Percentiles rank a stretch among this genome's conserved stretches.
Evolutionary conservation across 2,888 invertebrate genomes (phyloP).

Genomic region (Nebria salina): DNA sequence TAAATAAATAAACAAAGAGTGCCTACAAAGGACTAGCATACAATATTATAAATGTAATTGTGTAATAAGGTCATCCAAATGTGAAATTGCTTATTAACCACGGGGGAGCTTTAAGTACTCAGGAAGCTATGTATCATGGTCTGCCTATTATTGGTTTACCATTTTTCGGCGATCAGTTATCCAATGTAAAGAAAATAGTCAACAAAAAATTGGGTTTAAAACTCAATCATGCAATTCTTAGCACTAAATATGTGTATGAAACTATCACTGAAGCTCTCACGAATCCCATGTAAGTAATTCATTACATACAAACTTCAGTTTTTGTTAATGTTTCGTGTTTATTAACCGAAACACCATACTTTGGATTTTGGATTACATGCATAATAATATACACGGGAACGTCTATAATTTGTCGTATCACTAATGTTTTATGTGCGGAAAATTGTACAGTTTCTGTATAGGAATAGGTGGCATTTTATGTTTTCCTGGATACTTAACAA

Average conservation of each 20-base stretch:
- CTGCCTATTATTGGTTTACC: slow-evolving; percentile 55
- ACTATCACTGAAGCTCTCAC: slow-evolving; percentile 51
- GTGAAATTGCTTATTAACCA: slow-evolving; percentile 52
- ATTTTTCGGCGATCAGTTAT: slow-evolving; percentile 55
- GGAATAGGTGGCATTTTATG: too few relatives aligned
- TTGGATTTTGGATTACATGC: too few relatives aligned
- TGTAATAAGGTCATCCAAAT: slow-evolving; percentile 50
- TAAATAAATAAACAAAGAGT: slow-evolving; percentile 28
- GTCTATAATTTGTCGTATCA: too few relatives aligned
- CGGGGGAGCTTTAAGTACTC: slow-evolving; percentile 53
- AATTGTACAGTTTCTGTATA: too few relatives aligned
- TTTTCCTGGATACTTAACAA: too few relatives aligned
- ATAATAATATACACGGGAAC: too few relatives aligned
- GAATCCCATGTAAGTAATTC: slow-evolving; percentile 51
- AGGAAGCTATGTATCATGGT: slow-evolving; percentile 53
- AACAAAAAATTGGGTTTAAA: slow-evolving; percentile 51
- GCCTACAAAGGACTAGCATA: not conserved
- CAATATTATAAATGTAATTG: slow-evolving; percentile 7
- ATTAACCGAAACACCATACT: too few relatives aligned
- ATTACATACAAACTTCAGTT: not conserved
- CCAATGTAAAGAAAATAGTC: slow-evolving; percentile 54
- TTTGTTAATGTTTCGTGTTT: not conserved
- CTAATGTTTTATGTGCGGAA: too few relatives aligned
- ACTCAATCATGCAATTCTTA: slow-evolving; percentile 50
- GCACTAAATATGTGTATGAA: slow-evolving; percentile 48